Evolutionary conservation across 2,113 vertebrate species (phyloP), one percentile per base, ranked within the genome.

Genomic region (Ellobius talpinus): DNA sequence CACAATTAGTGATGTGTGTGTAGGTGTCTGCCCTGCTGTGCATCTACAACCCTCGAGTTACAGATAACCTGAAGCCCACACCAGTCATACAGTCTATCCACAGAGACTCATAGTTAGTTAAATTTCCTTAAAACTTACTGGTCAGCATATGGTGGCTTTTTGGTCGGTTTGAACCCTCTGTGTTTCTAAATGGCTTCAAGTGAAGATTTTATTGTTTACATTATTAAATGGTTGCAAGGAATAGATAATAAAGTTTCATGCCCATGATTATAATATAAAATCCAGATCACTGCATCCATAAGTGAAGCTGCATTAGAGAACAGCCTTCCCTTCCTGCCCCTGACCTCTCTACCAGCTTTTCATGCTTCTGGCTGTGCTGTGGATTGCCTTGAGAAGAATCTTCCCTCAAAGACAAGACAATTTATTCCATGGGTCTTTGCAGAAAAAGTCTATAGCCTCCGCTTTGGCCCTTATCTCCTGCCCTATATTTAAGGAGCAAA

Each of bases 311-410:
- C 36, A 19, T 29, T 42, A 55, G 42, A 77, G 13, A 13, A 33
- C 14, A 29, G 42, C 7, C 33, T 63, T 0, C 1, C 13, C 17
- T 58, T 2, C 29, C 29, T 31, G 2, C 12, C 2, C n/a, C 3
- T 3, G 0, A 12, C 29, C 31, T 58, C 73, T 39, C 31, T 42
- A 1, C 9, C 63, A 61, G 10, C 36, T 87, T 68, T 68, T 73
- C 3, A 17, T 6, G 3, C 26, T 1, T 2, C 2, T 4, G 1
- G 13, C 47, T 7, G 3, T 23, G 13, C 5, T 0, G 66, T 81
- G 21, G 7, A 2, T 31, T 70, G 31, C 55, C 31, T 29, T 3
- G 7, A 66, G 45, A 63, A 65, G 39, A 0, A 5, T 33, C 5
- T n/a, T 47, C 26, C 52, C 42, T 79, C 39, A 61, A 33, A 68